Conservation (phyloP, 1,140 invertebrate genomes). For the Pomacea maculata region DNA sequence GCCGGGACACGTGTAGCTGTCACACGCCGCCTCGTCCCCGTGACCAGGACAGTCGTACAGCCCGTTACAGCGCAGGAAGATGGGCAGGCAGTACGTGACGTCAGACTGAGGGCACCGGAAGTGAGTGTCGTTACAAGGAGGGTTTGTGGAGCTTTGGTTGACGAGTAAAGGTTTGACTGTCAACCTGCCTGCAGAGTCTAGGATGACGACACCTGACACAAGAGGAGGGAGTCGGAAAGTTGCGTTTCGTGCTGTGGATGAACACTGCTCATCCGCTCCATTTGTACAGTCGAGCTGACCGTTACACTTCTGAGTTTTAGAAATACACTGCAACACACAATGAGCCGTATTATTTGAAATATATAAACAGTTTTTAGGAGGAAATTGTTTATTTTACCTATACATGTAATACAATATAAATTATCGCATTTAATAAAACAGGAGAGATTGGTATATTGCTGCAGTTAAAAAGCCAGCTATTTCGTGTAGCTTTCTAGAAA, state of each 20-base stretch:
- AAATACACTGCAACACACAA: not conserved
- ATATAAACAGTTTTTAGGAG: no score
- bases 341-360: no score
- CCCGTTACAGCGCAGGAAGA: constrained; percentile 8
- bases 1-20: constrained; percentile 6
- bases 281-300: not conserved
- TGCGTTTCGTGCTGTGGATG: no score
- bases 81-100: not conserved
- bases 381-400: no score
- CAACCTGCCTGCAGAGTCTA: not conserved
- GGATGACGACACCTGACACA: not conserved
- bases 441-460: no score
- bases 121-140: not conserved
- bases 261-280: not conserved
- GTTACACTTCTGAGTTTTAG: not conserved
- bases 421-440: no score
- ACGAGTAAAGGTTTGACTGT: not conserved
- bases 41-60: constrained; percentile 10
- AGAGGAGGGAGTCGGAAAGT: no score
- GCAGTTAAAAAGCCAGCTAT: no score
- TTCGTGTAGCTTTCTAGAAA: no score
- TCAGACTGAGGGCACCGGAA: not conserved
- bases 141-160: not conserved
- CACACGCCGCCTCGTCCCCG: constrained; percentile 10
- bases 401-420: no score